Evolutionary conservation across 2,888 invertebrate genomes (phyloP), one percentile per base, ranked within the genome.

Genomic region (Tromatobia lineatoria): DNA sequence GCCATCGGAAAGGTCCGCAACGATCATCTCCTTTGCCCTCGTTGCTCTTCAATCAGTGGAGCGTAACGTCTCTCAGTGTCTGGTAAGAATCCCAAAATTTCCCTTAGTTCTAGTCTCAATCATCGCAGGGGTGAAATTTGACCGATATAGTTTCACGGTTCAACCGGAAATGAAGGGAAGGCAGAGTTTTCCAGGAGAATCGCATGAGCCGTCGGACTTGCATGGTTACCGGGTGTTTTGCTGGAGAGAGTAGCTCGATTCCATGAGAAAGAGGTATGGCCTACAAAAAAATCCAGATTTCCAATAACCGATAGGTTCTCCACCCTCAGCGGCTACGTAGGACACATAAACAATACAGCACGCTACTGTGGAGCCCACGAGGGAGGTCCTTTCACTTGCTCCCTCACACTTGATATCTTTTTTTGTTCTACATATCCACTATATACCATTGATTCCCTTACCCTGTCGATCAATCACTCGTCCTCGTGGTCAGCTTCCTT

Each of bases 271-370:
- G 70, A 78, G 61, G 88, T 89, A 90, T 91, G 92, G 89, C 92
- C 92, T 91, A 92, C 89, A 93, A 93, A 93, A 93, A 93, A 92
- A 92, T 91, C 92, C 90, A 92, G 92, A 92, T 93, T 92, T 92
- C 92, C 93, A 92, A 93, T 93, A 93, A 92, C 92, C 93, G 92
- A 92, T 93, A 91, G 88, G 87, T 88, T 82, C 80, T 66, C 75
- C 57, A 77, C 78, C 67, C 78, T 86, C 67, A 81, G 80, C 70
- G 38, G 29, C 52, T 15, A 38, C 69, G 64, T 85, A 80, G 54
- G 71, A 87, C 83, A 87, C 83, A 86, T 82, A 88, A 88, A 88
- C 86, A 87, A 88, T 87, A 81, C 82, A 80, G 79, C 77, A 82
- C 75, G 87, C 75, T 88, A 88, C 88, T 88, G 86, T 88, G 73